Conservation (phyloP, 2,888 invertebrate species). For the Carcina quercana region DNA sequence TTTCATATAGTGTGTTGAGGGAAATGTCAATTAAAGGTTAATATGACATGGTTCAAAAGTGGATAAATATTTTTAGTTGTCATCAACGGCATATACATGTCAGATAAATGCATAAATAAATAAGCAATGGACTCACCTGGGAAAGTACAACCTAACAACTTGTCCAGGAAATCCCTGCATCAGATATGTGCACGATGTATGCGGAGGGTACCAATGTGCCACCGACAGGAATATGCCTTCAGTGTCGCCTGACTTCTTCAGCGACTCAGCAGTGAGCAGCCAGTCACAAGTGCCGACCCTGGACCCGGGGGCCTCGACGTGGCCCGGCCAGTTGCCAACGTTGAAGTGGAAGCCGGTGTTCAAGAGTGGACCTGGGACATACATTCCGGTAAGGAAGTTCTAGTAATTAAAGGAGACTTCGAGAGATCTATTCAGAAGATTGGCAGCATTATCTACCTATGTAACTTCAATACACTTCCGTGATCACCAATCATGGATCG, state of each 20-base stretch:
- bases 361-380: conserved; percentile 81
- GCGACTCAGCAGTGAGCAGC: conserved; percentile 87
- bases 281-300: conserved; percentile 92
- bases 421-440: no score
- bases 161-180: conserved; percentile 91
- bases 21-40: no score
- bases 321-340: conserved; percentile 95
- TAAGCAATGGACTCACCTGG: conserved; percentile 73
- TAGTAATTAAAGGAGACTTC: no score
- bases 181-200: conserved; percentile 93
- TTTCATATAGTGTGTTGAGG: no score
- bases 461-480: background rate
- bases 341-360: conserved; percentile 97
- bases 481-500: background rate
- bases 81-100: background rate
- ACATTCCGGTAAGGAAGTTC: no score
- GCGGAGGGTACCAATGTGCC: conserved; percentile 95
- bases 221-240: conserved; percentile 94
- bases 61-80: no score
- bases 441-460: background rate
- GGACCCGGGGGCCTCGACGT: conserved; percentile 91
- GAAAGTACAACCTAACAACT: conserved; percentile 92
- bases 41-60: no score
- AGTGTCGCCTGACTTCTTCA: conserved; percentile 84
- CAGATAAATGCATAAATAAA: background rate